phyloP scores from a whole-genome alignment of 2,113 vertebrate species.

The Leptosomus discolor region DNA sequence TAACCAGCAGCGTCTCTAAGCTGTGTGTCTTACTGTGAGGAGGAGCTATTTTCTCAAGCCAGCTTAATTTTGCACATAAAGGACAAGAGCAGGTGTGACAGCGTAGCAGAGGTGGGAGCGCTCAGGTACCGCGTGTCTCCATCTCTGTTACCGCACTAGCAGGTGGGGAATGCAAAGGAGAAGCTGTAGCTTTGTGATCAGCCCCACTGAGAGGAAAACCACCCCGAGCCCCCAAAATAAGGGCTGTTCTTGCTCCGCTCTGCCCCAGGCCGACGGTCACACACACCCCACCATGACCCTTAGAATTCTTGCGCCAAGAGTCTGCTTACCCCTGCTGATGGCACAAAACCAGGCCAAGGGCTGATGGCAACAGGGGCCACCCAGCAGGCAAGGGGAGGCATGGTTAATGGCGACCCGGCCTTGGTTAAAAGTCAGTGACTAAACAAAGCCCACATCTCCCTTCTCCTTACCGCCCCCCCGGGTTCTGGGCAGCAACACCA shows the following conservation, averaged over 20 bases:
- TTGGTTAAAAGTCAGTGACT: neutral
- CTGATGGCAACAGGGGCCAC: neutral
- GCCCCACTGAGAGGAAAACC: neutral
- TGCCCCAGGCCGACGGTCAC: rapidly evolving
- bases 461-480: neutral
- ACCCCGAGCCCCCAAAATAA: rapidly evolving
- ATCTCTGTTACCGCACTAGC: neutral
- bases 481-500: neutral
- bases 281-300: rapidly evolving
- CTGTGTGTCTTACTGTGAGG: neutral
- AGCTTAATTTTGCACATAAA: neutral
- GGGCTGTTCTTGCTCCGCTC: rapidly evolving
- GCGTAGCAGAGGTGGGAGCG: neutral
- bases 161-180: neutral
- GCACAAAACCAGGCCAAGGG: neutral
- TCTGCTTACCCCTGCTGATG: neutral
- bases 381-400: rapidly evolving
- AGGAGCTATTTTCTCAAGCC: neutral
- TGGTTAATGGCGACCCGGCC: neutral
- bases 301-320: rapidly evolving
- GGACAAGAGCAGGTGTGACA: neutral
- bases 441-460: neutral
- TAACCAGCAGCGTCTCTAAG: neutral
- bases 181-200: neutral
- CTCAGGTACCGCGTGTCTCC: rapidly evolving